Conservation (phyloP, 2,797 vertebrate species). For the Anolis apletophallus region DNA sequence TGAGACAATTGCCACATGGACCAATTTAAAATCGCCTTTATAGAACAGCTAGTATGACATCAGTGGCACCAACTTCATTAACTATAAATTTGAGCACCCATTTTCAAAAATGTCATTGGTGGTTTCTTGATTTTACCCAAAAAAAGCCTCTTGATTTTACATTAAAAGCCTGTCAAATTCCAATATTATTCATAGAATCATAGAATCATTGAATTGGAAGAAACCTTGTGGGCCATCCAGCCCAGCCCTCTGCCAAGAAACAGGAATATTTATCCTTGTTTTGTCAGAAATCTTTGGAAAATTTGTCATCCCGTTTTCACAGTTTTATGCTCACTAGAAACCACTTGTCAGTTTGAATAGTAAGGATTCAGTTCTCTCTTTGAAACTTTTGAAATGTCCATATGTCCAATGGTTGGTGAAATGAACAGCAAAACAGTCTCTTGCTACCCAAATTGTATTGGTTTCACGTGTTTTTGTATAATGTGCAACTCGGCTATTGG, state of each 20-base stretch:
- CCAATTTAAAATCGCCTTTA: conserved; percentile 8
- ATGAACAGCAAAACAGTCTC: neutral
- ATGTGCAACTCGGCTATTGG: neutral
- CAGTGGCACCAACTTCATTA: neutral
- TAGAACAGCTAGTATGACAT: neutral
- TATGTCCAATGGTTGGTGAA: neutral
- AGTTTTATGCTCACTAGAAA: neutral
- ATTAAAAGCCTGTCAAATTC: neutral
- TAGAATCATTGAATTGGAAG: no score
- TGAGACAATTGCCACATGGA: conserved; percentile 8
- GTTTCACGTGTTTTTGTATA: neutral
- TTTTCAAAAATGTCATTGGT: neutral
- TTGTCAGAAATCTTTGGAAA: neutral
- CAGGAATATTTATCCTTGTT: neutral
- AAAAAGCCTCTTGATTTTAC: no score
- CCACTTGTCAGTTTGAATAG: neutral
- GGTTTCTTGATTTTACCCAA: neutral
- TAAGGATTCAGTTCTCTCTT: neutral
- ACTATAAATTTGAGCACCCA: neutral
- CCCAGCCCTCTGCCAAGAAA: no score
- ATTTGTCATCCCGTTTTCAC: neutral
- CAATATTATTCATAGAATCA: neutral
- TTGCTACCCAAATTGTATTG: neutral
- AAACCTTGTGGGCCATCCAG: no score
- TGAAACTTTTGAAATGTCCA: neutral